A percentile compares a stretch with the other conserved stretches of the same genome.
These are phyloP conservation scores for Drosophila nr. perissopoda DNA, from an alignment of 2,888 invertebrate genomes.

Conservation along the genomic window DNA sequence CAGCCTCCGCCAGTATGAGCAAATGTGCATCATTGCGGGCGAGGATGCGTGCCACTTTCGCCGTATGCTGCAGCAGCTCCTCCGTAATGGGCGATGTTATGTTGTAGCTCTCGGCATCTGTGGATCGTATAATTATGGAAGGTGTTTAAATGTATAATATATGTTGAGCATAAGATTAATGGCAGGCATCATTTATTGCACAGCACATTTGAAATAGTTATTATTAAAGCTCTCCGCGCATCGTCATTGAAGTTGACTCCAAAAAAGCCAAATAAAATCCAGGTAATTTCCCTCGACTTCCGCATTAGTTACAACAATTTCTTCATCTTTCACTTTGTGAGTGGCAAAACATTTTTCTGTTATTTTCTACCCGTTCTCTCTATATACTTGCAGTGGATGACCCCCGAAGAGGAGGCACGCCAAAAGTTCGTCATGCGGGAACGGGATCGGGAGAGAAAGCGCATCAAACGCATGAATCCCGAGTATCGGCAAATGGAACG, in stretches of 20 bases:
- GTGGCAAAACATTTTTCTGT: constrained; percentile 23
- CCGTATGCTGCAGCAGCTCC: constrained; percentile 89
- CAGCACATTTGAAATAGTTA: neutral
- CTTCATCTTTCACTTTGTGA: constrained; percentile 3
- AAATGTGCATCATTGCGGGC: constrained; percentile 86
- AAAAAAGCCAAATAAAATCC: neutral
- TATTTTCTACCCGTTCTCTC: constrained; percentile 49
- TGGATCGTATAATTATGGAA: neutral
- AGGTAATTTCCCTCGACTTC: neutral
- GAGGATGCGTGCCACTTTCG: constrained; percentile 88
- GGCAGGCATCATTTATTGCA: neutral
- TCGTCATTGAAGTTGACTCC: constrained; percentile 49
- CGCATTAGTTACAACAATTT: neutral
- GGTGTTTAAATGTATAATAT: neutral
- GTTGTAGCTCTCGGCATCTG: constrained; percentile 88
- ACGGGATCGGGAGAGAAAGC: constrained; percentile 77
- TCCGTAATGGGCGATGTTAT: constrained; percentile 88
- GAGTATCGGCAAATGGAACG: constrained; percentile 81
- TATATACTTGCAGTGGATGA: constrained; percentile 77
- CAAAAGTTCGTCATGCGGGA: constrained; percentile 81
- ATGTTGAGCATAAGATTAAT: neutral
- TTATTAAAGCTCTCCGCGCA: constrained; percentile 14
- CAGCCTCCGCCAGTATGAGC: constrained; percentile 89
- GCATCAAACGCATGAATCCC: constrained; percentile 78
- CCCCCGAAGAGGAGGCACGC: constrained; percentile 78